Base-by-base conservation (phyloP, 1,140 invertebrate genomes). In the Dreissena polymorpha region DNA sequence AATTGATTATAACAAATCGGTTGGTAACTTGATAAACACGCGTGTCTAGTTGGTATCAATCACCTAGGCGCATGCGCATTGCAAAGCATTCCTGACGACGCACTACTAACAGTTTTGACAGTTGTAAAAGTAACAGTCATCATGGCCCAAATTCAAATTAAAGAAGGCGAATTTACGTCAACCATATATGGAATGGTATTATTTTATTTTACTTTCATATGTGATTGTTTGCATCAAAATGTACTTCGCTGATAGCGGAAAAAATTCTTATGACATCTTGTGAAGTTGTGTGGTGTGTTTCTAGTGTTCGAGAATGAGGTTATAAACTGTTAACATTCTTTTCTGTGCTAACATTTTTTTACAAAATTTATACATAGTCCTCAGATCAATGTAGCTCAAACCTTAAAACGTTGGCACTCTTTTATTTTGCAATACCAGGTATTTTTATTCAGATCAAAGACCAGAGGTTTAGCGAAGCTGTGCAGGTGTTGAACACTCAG, bases 391-490 rank as follows among this genome's bases (percentile, higher is more conserved):
- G 8, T 16, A 10, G 29, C 39, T 25, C 23, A 76, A 53, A 50
- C 23, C 10, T 51, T 12, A 69, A 69, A 69, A 23, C 55, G 63
- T 0, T 21, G 7, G 3, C 50, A 0, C 14, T n/a, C 12, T 14
- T 0, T n/a, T n/a, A n/a, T n/a, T n/a, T n/a, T n/a, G n/a, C n/a
- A 64, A 49, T 72, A 64, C 64, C 72, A n/a, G n/a, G n/a, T n/a
- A n/a, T n/a, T n/a, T n/a, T n/a, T n/a, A n/a, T 95, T 84, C 92
- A 98, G 97, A 98, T 99, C 86, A 98, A 97, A 94, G 98, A 99
- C 90, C 95, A 97, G 83, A 95, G 96, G 86, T 99, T 97, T 90
- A 95, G 94, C 84, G 98, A 99, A 91, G 97, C 96, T 13, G 97
- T 99, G 79, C 96, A 97, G 90, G 94, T 98, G 67, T 94, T 99